These are phyloP conservation scores for Trachelus iudaicus DNA, from an alignment of 2,888 invertebrate species.

Conservation along the genomic window DNA sequence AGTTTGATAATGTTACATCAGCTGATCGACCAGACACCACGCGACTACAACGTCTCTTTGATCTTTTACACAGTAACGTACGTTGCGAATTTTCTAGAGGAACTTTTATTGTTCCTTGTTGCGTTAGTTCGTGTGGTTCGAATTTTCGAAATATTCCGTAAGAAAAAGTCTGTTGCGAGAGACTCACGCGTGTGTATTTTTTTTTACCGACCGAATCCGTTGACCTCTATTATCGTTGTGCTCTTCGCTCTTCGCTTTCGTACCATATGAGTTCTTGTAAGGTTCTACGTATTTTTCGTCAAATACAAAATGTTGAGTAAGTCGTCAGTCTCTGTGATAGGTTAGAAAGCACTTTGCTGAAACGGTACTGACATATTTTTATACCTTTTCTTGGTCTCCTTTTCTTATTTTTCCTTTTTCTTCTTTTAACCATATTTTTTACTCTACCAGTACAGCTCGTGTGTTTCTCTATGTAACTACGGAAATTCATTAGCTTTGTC, in stretches of 20 bases:
- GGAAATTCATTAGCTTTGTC: too few species aligned
- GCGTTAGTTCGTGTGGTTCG: neutral
- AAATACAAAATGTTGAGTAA: neutral
- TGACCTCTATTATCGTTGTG: neutral
- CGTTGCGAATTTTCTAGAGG: neutral
- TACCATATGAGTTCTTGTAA: neutral
- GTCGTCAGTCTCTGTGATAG: neutral
- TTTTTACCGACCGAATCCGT: neutral
- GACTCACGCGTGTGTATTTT: neutral
- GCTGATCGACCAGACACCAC: conserved; percentile 44
- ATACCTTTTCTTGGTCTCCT: conserved; percentile 1
- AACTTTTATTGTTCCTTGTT: neutral
- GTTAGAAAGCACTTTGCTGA: neutral
- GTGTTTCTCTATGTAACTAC: neutral
- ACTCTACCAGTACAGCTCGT: neutral
- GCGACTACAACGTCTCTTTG: conserved; percentile 3
- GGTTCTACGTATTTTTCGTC: neutral
- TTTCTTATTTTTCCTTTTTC: neutral
- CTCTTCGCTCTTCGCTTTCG: neutral
- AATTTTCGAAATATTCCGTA: neutral
- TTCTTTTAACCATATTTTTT: conserved; percentile 3
- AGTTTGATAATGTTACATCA: conserved; percentile 40
- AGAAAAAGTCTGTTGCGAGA: neutral
- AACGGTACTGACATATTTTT: conserved; percentile 19
- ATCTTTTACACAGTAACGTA: neutral